Conservation (phyloP, 2,888 invertebrate genomes). For the Meiosimyza decipiens region DNA sequence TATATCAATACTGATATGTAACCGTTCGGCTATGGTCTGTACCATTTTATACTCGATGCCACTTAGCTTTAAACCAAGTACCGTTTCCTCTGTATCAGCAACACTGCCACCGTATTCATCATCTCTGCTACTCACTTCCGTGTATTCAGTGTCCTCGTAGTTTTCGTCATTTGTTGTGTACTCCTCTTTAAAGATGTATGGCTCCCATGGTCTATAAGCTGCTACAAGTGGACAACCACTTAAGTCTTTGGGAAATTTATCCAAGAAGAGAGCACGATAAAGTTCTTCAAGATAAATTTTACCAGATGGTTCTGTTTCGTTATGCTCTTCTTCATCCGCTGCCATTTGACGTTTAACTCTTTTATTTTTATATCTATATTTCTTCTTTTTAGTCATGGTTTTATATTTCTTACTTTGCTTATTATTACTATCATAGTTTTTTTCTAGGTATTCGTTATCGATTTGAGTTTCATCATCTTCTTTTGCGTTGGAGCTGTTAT, state of each 20-base stretch:
- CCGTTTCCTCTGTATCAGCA: slow-evolving; percentile 6
- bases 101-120: slow-evolving; percentile 14
- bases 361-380: not conserved
- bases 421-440: slow-evolving; percentile 5
- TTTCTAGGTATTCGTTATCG: not conserved
- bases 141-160: not conserved
- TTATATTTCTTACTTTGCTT: not conserved
- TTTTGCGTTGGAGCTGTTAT: not conserved
- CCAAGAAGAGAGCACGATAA: slow-evolving; percentile 51
- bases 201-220: slow-evolving; percentile 61
- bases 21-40: slow-evolving; percentile 57
- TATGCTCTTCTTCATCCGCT: slow-evolving; percentile 5
- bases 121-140: not conserved
- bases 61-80: slow-evolving; percentile 38
- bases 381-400: not conserved
- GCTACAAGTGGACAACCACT: slow-evolving; percentile 61
- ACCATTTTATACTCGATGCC: slow-evolving; percentile 63
- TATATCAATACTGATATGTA: slow-evolving; percentile 58
- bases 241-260: slow-evolving; percentile 62
- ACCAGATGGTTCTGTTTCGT: not conserved
- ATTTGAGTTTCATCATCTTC: slow-evolving; percentile 3
- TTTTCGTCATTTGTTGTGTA: not conserved
- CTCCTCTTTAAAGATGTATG: slow-evolving; percentile 55
- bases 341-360: not conserved
- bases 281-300: slow-evolving; percentile 48